Evolutionary conservation across 2,113 vertebrate genomes (phyloP).

Genomic region (Perccottus glenii): DNA sequence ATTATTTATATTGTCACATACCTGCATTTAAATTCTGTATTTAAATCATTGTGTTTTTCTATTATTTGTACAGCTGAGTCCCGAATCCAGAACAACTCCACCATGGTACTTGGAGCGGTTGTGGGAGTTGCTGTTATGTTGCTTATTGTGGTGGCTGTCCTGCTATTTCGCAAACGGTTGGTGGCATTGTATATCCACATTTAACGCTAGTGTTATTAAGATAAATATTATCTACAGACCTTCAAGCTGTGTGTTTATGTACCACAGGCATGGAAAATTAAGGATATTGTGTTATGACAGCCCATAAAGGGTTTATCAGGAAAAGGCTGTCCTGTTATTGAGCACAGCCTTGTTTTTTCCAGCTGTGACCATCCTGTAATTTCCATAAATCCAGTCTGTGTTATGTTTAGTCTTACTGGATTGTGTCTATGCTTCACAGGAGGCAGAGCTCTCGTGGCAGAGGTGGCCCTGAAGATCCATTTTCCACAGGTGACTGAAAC

Average conservation of each 20-base stretch:
- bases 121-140: constrained; percentile 74
- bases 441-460: constrained; percentile 77
- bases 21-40: neutral
- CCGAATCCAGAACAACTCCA: constrained; percentile 75
- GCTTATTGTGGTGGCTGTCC: constrained; percentile 71
- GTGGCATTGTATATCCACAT: constrained; percentile 37
- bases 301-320: constrained; percentile 48
- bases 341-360: constrained; percentile 43
- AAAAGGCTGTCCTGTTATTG: constrained; percentile 44
- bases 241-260: constrained; percentile 52
- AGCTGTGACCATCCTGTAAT: constrained; percentile 51
- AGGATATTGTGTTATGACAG: constrained; percentile 18
- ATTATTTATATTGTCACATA: neutral
- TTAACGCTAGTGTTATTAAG: constrained; percentile 48
- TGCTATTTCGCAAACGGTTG: constrained; percentile 84
- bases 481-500: constrained; percentile 84
- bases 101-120: constrained; percentile 78
- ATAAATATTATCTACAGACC: constrained; percentile 51
- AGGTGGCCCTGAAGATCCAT: constrained; percentile 88
- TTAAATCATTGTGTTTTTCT: constrained; percentile 12
- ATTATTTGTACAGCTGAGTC: constrained; percentile 64
- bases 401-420: constrained; percentile 35
- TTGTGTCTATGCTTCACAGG: constrained; percentile 73
- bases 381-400: constrained; percentile 35
- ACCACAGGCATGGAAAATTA: constrained; percentile 27